A percentile compares a stretch with the other conserved stretches of the same genome.
Evolutionary conservation across 2,797 vertebrate genomes (phyloP).

Genomic region (Thunnus albacares): DNA sequence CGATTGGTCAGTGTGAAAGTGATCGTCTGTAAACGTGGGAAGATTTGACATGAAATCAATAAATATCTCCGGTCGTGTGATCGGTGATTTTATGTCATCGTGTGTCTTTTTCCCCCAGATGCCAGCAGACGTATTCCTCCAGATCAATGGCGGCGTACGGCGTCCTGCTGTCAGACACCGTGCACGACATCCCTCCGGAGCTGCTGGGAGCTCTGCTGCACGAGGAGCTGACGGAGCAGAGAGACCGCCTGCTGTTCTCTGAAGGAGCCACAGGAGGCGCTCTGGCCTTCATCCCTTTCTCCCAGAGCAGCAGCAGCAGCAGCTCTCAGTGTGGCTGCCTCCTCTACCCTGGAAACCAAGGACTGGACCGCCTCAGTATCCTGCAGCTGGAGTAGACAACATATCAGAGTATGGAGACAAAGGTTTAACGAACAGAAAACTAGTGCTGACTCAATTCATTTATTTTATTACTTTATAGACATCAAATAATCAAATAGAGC

Average conservation of each 20-base stretch:
- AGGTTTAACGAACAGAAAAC: too few species aligned
- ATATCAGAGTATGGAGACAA: not conserved
- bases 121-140: not conserved
- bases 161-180: constrained; percentile 70
- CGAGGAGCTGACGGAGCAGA: constrained; percentile 87
- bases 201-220: constrained; percentile 86
- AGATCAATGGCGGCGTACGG: not conserved
- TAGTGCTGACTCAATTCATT: not conserved
- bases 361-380: constrained; percentile 88
- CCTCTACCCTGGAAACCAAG: constrained; percentile 80
- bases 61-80: not conserved
- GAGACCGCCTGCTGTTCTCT: constrained; percentile 80
- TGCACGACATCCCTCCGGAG: constrained; percentile 66
- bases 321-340: constrained; percentile 66
- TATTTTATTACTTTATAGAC: not conserved
- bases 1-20: not conserved
- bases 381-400: constrained; percentile 52
- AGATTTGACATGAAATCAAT: not conserved
- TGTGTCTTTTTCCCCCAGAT: constrained; percentile 56
- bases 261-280: constrained; percentile 86
- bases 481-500: too few species aligned
- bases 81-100: not conserved
- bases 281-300: constrained; percentile 77
- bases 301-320: not conserved
- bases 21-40: not conserved